These are phyloP conservation scores for Dryocosmus kuriphilus DNA, from an alignment of 2,888 invertebrate species.

Conservation along the genomic window DNA sequence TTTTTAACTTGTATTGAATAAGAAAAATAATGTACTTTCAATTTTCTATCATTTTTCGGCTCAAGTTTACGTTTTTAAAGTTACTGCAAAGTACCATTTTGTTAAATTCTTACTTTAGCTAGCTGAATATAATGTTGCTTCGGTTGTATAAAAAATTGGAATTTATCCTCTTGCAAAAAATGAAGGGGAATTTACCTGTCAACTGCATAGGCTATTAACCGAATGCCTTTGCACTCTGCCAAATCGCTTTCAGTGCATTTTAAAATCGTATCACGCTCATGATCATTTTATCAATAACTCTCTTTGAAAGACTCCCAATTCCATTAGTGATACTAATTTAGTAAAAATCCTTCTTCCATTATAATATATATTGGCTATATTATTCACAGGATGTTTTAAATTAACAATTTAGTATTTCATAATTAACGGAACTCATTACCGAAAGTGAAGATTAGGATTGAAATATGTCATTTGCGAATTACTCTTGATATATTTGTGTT, in stretches of 20 bases:
- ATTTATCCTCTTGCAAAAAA: conserved; percentile 2
- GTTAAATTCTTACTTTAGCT: neutral
- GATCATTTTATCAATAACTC: conserved; percentile 40
- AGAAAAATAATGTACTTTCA: too few species aligned
- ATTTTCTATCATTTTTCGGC: neutral
- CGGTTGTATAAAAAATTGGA: neutral
- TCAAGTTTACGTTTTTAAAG: neutral
- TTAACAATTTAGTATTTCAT: neutral
- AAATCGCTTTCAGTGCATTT: conserved; percentile 35
- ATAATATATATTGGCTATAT: neutral
- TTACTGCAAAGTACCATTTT: neutral
- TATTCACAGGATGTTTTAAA: neutral
- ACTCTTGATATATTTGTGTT: neutral
- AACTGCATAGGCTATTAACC: conserved; percentile 33
- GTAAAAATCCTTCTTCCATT: neutral
- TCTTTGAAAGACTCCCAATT: conserved; percentile 28
- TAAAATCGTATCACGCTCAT: conserved; percentile 39
- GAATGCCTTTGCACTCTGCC: conserved; percentile 25
- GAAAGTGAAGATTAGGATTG: neutral
- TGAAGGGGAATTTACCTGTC: conserved; percentile 22
- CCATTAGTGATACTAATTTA: conserved; percentile 34
- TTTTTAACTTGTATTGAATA: neutral
- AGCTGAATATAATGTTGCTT: neutral
- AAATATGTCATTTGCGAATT: neutral
- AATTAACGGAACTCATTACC: neutral